A percentile compares a stretch with the other conserved stretches of the same genome.
Evolutionary conservation across 1,140 invertebrate species (phyloP).

Genomic region (Mercenaria mercenaria): DNA sequence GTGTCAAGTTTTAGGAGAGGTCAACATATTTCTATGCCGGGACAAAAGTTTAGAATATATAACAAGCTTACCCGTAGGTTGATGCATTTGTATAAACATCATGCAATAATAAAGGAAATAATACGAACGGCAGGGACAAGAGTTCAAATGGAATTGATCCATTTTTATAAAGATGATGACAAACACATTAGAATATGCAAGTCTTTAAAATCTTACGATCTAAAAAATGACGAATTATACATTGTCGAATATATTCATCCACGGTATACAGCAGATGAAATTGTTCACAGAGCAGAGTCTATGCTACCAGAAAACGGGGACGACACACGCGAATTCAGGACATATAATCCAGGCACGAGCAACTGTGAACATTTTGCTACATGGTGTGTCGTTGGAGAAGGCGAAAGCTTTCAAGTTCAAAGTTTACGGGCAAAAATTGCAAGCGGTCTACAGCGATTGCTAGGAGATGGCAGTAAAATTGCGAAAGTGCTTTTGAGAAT

Average conservation of each 20-base stretch:
- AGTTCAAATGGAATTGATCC: background rate
- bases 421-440: background rate
- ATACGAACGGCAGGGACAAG: background rate
- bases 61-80: background rate
- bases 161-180: background rate
- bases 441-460: background rate
- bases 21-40: slow-evolving; percentile 53
- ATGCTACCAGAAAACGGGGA: background rate
- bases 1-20: slow-evolving; percentile 10
- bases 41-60: background rate
- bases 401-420: slow-evolving; percentile 51
- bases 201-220: slow-evolving; percentile 5
- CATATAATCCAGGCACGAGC: background rate
- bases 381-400: slow-evolving; percentile 52
- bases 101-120: slow-evolving; percentile 34
- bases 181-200: slow-evolving; percentile 14
- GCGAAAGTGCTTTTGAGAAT: slow-evolving; percentile 6
- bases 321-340: background rate
- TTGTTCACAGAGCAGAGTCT: slow-evolving; percentile 48
- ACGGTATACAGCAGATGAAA: background rate
- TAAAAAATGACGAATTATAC: slow-evolving; percentile 31
- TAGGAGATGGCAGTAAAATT: background rate
- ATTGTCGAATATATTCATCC: slow-evolving; percentile 23
- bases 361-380: slow-evolving; percentile 65
- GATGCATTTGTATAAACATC: background rate